Evolutionary conservation across 2,888 invertebrate genomes (phyloP).

Genomic region (Lithophane socia): DNA sequence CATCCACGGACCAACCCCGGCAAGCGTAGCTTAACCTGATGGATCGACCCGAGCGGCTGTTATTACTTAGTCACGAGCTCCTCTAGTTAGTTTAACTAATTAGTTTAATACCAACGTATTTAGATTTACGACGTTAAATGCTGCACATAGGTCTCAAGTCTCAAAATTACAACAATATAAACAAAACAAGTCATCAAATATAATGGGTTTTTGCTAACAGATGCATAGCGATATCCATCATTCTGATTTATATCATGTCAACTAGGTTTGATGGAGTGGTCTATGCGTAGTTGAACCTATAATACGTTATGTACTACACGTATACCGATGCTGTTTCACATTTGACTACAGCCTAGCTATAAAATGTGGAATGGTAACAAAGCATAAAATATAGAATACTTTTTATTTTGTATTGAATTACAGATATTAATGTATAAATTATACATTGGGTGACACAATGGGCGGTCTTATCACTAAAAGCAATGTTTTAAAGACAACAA

Average conservation of each 20-base stretch:
- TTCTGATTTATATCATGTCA: slow-evolving; percentile 26
- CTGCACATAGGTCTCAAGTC: not conserved
- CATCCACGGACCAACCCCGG: too few species aligned
- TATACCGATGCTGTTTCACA: not conserved
- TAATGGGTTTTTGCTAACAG: not conserved
- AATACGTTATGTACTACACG: not conserved
- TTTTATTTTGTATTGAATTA: not conserved
- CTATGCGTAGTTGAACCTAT: not conserved
- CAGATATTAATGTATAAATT: too few species aligned
- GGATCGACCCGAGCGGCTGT: too few species aligned
- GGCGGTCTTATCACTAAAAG: not conserved
- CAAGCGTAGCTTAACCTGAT: too few species aligned
- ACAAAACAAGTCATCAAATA: not conserved
- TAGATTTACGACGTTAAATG: too few species aligned
- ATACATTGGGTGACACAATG: too few species aligned
- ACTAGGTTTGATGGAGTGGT: slow-evolving; percentile 26
- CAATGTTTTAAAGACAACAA: not conserved
- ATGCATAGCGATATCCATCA: slow-evolving; percentile 5
- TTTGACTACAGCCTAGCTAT: not conserved
- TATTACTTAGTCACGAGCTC: too few species aligned
- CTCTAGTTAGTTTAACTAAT: too few species aligned
- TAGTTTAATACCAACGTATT: too few species aligned
- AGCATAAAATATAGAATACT: not conserved
- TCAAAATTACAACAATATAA: not conserved
- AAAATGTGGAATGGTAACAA: not conserved